Conservation (phyloP, 1,140 invertebrate species). For the Apocrypta bakeri region DNA sequence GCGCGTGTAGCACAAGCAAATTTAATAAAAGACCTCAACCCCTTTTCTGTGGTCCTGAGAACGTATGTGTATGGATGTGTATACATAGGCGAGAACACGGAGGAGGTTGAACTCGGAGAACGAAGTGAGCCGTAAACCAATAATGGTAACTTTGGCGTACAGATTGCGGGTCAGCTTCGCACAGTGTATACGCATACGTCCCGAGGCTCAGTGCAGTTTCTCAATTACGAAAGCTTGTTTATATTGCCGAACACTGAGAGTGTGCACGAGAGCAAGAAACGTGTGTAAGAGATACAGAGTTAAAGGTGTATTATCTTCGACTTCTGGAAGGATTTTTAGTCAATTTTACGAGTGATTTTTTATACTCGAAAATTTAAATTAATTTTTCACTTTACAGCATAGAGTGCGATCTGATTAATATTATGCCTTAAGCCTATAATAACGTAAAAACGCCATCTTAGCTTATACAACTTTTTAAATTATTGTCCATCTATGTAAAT, state of each 20-base stretch:
- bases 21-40: conserved; percentile 30
- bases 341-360: too few relatives aligned
- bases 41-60: neutral
- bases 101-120: neutral
- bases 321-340: too few relatives aligned
- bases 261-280: neutral
- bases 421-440: too few relatives aligned
- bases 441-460: too few relatives aligned
- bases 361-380: too few relatives aligned
- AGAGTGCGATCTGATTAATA: too few relatives aligned
- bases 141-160: conserved; percentile 22
- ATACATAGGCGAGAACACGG: neutral
- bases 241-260: neutral
- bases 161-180: conserved; percentile 18
- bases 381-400: too few relatives aligned
- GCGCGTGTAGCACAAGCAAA: neutral
- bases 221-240: conserved; percentile 36
- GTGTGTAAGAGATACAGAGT: neutral
- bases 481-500: too few relatives aligned
- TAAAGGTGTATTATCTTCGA: conserved; percentile 23
- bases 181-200: neutral
- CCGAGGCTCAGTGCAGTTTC: conserved; percentile 14
- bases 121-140: conserved; percentile 33
- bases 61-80: neutral
- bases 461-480: too few relatives aligned